Conservation (phyloP, 2,888 invertebrate genomes). For the Cephus rjabovi region DNA sequence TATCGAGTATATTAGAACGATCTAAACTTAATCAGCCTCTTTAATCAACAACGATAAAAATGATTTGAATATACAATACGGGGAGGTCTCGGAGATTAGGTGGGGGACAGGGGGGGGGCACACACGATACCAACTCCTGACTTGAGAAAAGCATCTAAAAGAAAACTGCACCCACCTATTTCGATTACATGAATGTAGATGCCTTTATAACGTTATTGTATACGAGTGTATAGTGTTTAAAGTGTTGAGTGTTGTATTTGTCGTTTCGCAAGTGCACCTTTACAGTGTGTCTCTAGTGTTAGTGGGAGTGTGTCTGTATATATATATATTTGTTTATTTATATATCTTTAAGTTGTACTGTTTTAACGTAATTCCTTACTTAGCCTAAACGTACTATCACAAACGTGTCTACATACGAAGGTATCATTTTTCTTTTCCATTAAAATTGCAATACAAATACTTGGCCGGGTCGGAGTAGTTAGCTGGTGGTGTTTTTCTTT, state of each 20-base stretch:
- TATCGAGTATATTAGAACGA: slow-evolving; percentile 15
- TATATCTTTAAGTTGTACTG: slow-evolving; percentile 14
- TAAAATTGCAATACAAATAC: slow-evolving; percentile 14
- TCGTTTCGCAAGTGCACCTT: neutral
- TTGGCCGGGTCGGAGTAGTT: neutral
- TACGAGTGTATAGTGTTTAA: neutral
- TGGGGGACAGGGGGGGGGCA: too few species aligned
- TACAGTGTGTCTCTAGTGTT: neutral
- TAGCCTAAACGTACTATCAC: slow-evolving; percentile 43
- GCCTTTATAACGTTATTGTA: neutral
- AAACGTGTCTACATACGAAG: slow-evolving; percentile 34
- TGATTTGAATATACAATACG: slow-evolving; percentile 32
- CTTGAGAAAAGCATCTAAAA: neutral
- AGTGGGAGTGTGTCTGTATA: neutral
- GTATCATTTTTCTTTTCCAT: slow-evolving; percentile 6
- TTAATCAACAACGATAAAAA: slow-evolving; percentile 49
- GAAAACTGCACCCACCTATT: neutral
- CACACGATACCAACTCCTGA: neutral
- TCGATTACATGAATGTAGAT: neutral
- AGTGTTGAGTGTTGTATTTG: neutral
- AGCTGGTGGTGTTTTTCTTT: slow-evolving; percentile 5
- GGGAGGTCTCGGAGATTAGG: neutral
- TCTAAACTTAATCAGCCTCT: slow-evolving; percentile 54
- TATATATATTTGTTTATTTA: neutral
- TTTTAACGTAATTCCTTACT: slow-evolving; percentile 24